A percentile compares a stretch with the other conserved stretches of the same genome.
Conservation (phyloP, 2,888 invertebrate species). For the Eueremaeus valkanovi region DNA sequence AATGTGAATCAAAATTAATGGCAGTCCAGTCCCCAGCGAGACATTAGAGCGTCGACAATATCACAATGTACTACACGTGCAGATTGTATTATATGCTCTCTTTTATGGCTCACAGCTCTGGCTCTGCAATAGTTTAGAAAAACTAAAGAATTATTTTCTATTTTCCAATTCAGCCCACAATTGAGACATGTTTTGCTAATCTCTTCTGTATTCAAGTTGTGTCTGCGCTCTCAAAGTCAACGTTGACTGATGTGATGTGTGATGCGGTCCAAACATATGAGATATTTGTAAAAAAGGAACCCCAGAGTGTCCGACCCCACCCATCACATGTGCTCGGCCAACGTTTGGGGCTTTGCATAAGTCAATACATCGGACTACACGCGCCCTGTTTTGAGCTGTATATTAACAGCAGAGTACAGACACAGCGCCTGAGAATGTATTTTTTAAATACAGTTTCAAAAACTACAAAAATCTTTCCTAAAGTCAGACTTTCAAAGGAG, state of each 20-base stretch:
- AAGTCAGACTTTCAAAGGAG: not conserved
- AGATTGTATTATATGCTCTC: not conserved
- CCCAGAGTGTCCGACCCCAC: constrained; percentile 32
- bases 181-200: constrained; percentile 20
- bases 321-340: constrained; percentile 34
- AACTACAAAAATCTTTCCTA: not conserved
- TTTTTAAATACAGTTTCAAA: not conserved
- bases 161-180: constrained; percentile 23
- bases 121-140: not conserved
- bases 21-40: constrained; percentile 35
- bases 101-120: not conserved
- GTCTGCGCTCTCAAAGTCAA: constrained; percentile 8
- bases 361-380: constrained; percentile 34
- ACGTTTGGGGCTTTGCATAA: constrained; percentile 23
- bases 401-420: constrained; percentile 32
- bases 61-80: constrained; percentile 19
- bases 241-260: constrained; percentile 26
- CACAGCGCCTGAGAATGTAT: not conserved
- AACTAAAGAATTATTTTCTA: constrained; percentile 17
- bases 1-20: constrained; percentile 32
- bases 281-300: constrained; percentile 33
- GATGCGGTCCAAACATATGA: constrained; percentile 23
- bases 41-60: constrained; percentile 28
- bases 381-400: constrained; percentile 27
- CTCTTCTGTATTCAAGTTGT: not conserved